phyloP scores from a whole-genome alignment of 2,797 vertebrate genomes.

The Telmatherina bonti region DNA sequence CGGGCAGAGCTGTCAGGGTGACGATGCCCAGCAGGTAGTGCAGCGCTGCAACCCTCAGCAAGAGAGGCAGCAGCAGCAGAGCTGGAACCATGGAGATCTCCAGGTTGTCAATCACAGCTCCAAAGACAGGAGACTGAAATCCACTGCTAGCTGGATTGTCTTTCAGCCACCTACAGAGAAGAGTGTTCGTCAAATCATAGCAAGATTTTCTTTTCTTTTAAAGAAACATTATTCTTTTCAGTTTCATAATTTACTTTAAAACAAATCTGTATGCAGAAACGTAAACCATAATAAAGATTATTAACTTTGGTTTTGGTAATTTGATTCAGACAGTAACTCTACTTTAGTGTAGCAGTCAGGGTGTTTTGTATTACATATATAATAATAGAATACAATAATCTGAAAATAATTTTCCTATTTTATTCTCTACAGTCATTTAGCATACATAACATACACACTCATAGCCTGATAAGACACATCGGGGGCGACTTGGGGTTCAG shows the following conservation, averaged over 20 bases:
- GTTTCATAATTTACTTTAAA: too few species aligned
- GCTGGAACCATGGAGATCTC: conserved; percentile 90
- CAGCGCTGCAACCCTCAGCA: conserved; percentile 88
- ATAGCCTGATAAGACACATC: too few species aligned
- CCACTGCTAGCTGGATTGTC: conserved; percentile 79
- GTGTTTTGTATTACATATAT: too few species aligned
- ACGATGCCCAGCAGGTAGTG: conserved; percentile 87
- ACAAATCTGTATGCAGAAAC: neutral
- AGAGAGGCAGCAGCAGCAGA: conserved; percentile 87
- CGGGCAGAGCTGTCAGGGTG: conserved; percentile 85
- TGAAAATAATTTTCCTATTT: too few species aligned
- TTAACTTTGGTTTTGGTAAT: conserved; percentile 4
- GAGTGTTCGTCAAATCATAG: neutral
- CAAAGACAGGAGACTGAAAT: conserved; percentile 79
- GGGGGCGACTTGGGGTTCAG: too few species aligned
- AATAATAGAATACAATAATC: too few species aligned
- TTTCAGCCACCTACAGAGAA: conserved; percentile 86
- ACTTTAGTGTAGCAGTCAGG: too few species aligned
- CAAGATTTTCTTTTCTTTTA: too few species aligned
- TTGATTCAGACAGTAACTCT: neutral
- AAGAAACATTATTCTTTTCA: too few species aligned
- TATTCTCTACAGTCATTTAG: too few species aligned
- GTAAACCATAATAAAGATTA: neutral
- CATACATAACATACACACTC: too few species aligned
- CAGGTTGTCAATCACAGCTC: conserved; percentile 82